Evolutionary conservation across 53 echinoderm and acorn worm species (phyloP).

Genomic region (Henricia sp.): DNA sequence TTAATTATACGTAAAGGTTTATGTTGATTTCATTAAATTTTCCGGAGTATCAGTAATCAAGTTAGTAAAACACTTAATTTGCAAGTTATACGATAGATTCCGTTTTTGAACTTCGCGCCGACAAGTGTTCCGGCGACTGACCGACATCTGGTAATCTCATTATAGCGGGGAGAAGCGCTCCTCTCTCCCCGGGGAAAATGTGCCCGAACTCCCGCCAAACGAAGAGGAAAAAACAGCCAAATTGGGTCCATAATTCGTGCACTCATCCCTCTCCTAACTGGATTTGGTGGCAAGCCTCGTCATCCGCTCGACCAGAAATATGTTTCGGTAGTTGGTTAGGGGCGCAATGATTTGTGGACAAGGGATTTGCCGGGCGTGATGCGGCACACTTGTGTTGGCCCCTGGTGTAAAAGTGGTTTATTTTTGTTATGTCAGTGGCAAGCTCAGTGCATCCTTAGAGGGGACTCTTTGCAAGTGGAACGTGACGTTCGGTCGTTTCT

Average conservation of each 20-base stretch:
- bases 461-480: too few relatives aligned
- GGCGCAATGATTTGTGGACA: constrained; percentile 35
- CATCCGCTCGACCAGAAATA: neutral
- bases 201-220: neutral
- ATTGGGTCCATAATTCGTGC: neutral
- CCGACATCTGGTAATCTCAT: constrained; percentile 30
- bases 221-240: neutral
- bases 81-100: too few relatives aligned
- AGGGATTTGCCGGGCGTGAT: constrained; percentile 24
- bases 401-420: too few relatives aligned
- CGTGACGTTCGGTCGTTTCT: too few relatives aligned
- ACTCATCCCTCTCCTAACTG: constrained; percentile 20
- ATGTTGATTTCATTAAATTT: too few relatives aligned
- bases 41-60: too few relatives aligned
- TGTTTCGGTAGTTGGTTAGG: constrained; percentile 39
- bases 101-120: constrained; percentile 1
- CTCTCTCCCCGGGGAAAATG: neutral
- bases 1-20: too few relatives aligned
- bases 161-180: neutral
- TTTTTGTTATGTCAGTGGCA: neutral
- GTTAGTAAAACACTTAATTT: too few relatives aligned
- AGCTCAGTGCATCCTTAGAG: too few relatives aligned
- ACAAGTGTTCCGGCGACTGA: constrained; percentile 9
- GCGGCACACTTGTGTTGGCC: constrained; percentile 2
- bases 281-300: neutral